Evolutionary conservation across 2,797 vertebrate species (phyloP).

Genomic region (Rhinichthys osculus): DNA sequence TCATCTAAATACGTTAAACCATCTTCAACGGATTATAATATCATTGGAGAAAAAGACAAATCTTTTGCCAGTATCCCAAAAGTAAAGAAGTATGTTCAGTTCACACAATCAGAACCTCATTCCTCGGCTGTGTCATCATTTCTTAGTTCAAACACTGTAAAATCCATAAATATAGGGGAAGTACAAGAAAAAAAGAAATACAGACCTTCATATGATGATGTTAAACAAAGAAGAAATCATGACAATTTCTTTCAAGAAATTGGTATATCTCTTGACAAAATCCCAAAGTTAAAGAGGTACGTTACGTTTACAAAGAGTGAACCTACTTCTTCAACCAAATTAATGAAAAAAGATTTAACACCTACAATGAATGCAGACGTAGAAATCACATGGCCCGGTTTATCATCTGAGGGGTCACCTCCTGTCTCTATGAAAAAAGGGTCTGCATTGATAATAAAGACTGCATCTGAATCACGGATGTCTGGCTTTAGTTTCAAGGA

Average conservation of each 20-base stretch:
- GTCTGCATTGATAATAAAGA: constrained; percentile 12
- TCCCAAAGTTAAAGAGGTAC: constrained; percentile 24
- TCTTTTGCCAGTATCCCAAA: constrained; percentile 7
- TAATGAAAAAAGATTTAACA: constrained; percentile 15
- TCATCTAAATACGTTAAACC: background rate
- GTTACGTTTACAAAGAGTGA: constrained; percentile 1
- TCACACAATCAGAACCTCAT: constrained; percentile 17
- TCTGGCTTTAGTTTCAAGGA: constrained; percentile 4
- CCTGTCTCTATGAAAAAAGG: constrained; percentile 13
- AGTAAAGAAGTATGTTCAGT: constrained; percentile 43
- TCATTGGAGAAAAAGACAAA: background rate
- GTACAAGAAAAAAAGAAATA: background rate
- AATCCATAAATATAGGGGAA: background rate
- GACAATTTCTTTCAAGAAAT: background rate
- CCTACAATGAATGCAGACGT: background rate
- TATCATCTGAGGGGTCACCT: background rate
- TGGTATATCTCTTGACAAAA: constrained; percentile 6
- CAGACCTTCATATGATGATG: background rate
- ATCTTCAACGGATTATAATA: background rate
- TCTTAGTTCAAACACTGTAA: background rate
- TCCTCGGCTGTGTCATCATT: background rate
- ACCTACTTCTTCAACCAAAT: constrained; percentile 6
- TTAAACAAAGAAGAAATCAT: background rate
- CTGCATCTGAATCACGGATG: background rate
- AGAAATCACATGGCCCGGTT: constrained; percentile 7